These are phyloP conservation scores for Somateria mollissima DNA, from an alignment of 2,797 vertebrate species.

Conservation along the genomic window DNA sequence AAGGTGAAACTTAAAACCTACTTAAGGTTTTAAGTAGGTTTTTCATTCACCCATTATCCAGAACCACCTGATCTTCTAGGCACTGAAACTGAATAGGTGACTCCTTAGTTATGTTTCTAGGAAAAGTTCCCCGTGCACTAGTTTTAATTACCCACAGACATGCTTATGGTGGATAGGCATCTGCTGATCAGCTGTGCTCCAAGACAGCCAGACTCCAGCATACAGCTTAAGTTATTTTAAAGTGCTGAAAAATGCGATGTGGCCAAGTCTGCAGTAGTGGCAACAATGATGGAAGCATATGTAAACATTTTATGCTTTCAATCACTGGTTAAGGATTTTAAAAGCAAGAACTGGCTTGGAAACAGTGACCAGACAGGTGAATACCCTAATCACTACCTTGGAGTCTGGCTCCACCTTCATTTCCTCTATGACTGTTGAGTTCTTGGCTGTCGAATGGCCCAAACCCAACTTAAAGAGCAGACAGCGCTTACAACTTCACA, in stretches of 20 bases:
- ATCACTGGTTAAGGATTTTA: not conserved
- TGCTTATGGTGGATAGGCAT: not conserved
- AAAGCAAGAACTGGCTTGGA: not conserved
- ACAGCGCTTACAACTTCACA: not conserved
- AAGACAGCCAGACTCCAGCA: constrained; percentile 3
- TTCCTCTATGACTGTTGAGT: not conserved
- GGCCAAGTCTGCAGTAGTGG: not conserved
- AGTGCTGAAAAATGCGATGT: not conserved
- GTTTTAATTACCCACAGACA: not conserved
- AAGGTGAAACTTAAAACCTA: constrained; percentile 21
- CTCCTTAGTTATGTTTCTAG: not conserved
- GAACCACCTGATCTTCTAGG: not conserved
- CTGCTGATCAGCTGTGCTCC: constrained; percentile 31
- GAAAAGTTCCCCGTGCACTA: not conserved
- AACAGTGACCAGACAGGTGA: not conserved
- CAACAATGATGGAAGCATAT: not conserved
- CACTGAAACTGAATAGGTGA: not conserved
- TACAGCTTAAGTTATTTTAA: not conserved
- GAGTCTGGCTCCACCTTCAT: not conserved
- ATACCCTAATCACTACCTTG: not conserved
- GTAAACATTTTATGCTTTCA: not conserved
- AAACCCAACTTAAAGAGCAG: not conserved
- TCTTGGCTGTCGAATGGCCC: not conserved
- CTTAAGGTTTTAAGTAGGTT: not conserved
- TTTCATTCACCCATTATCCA: not conserved